phyloP scores from a whole-genome alignment of 2,797 vertebrate genomes.

The Sebastes aleutianus region DNA sequence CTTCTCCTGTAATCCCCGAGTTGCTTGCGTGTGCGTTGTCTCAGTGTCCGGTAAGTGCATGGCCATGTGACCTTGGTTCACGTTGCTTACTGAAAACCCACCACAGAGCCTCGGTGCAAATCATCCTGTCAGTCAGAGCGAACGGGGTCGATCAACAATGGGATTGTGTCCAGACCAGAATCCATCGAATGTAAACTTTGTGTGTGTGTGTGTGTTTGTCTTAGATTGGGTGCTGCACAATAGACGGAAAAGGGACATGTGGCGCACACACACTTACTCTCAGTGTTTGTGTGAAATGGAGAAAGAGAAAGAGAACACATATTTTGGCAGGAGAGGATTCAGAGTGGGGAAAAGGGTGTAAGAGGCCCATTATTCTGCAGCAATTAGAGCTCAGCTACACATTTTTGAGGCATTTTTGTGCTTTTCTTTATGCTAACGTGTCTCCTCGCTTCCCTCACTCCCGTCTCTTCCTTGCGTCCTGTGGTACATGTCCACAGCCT shows the following conservation, averaged over 20 bases:
- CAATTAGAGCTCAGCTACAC: constrained; percentile 14
- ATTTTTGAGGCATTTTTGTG: constrained; percentile 2
- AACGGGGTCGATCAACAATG: not conserved
- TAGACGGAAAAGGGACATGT: not conserved
- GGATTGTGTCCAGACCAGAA: constrained; percentile 9
- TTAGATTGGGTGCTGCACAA: not conserved
- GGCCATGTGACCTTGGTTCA: constrained; percentile 20
- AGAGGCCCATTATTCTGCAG: constrained; percentile 18
- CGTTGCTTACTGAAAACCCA: constrained; percentile 6
- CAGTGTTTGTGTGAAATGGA: constrained; percentile 19
- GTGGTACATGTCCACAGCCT: no score
- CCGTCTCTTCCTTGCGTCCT: no score
- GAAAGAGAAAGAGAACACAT: not conserved
- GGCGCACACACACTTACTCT: not conserved
- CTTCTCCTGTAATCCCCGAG: not conserved
- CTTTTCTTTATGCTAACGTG: not conserved
- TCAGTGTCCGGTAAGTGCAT: not conserved
- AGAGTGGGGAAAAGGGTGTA: not conserved
- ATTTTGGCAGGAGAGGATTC: not conserved
- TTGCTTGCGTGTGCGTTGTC: not conserved
- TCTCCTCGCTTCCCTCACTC: not conserved
- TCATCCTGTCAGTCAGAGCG: constrained; percentile 27
- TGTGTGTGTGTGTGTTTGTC: not conserved
- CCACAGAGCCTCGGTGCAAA: constrained; percentile 20
- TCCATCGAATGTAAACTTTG: constrained; percentile 1